Base-by-base conservation (phyloP, 1,140 invertebrate genomes). In the Wiebesia pumilae region DNA sequence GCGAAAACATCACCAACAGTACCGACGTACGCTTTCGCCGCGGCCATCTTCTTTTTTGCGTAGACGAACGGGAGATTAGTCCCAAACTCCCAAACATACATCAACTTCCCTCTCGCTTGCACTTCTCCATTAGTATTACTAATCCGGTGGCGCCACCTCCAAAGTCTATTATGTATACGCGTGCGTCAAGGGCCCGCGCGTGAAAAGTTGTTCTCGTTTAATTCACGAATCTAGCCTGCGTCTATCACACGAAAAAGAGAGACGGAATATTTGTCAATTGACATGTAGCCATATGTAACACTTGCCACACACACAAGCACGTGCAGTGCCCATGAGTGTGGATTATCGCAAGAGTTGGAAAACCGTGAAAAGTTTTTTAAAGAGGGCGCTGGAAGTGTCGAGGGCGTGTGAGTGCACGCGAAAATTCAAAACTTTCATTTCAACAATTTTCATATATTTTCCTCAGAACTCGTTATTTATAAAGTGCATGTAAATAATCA, bases 21-120 rank as follows among this genome's bases (percentile, higher is more conserved):
- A 83, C 40, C 91, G 92, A 90, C 91, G 92, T 93, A 93, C 92
- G 91, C 92, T 93, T 90, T 92, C 91, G 90, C 90, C 91, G 92
- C 93, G 91, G 93, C 93, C 93, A 93, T 93, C 92, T 94, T 92
- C 90, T 88, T 85, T 89, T 88, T 89, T 88, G 87, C 89, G 82
- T 67, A 24, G 54, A 78, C n/a, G 58, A n/a, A 47, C 27, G n/a
- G 35, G 81, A 75, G 24, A 82, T 40, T 67, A 51, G 67, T 47
- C 27, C 30, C 54, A 47, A 79, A 79, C 77, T 62, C 43, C 40
- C 27, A 73, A 30, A 84, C 30, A 30, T 54, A 85, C 40, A 54
- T 12, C 10, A 30, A 54, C 47, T 54, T 33, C 30, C 30, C 40
- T 77, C 77, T 35, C 47, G 19, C 77, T 54, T 14, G 30, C 77